Evolutionary conservation across 2,113 vertebrate genomes (phyloP).

Genomic region (Catharus minimus): DNA sequence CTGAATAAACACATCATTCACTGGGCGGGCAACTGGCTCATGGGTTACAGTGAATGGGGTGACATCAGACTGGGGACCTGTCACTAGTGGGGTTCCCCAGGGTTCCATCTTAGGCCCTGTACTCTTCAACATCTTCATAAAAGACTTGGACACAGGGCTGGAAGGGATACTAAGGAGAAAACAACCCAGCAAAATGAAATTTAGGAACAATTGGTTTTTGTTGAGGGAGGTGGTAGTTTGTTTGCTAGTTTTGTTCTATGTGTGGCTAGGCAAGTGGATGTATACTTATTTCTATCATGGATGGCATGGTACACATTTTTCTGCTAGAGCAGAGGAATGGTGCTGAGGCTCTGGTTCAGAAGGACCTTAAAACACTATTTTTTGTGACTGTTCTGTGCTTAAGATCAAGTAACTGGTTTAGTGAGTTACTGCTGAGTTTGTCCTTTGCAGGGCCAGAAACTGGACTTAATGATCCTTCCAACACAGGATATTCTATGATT

Average conservation of each 20-base stretch:
- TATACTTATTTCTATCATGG: neutral
- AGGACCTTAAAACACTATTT: neutral
- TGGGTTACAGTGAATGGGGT: accelerated
- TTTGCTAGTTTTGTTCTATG: neutral
- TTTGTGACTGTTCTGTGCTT: neutral
- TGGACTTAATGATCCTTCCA: neutral
- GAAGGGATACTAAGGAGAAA: neutral
- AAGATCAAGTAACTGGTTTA: neutral
- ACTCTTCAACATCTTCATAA: neutral
- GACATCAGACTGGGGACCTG: neutral
- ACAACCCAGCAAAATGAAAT: neutral
- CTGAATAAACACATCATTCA: neutral
- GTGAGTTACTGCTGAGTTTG: neutral
- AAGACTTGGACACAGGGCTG: neutral
- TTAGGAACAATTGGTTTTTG: neutral
- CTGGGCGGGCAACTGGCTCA: neutral
- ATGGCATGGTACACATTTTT: neutral
- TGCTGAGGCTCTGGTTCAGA: neutral
- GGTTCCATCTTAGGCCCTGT: neutral
- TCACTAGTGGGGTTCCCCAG: neutral
- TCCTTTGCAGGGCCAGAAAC: neutral
- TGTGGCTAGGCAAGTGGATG: neutral
- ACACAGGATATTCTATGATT: neutral
- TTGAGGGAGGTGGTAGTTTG: neutral
- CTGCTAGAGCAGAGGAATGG: neutral